phyloP scores from a whole-genome alignment of 2,797 vertebrate genomes.

The Prionace glauca region DNA sequence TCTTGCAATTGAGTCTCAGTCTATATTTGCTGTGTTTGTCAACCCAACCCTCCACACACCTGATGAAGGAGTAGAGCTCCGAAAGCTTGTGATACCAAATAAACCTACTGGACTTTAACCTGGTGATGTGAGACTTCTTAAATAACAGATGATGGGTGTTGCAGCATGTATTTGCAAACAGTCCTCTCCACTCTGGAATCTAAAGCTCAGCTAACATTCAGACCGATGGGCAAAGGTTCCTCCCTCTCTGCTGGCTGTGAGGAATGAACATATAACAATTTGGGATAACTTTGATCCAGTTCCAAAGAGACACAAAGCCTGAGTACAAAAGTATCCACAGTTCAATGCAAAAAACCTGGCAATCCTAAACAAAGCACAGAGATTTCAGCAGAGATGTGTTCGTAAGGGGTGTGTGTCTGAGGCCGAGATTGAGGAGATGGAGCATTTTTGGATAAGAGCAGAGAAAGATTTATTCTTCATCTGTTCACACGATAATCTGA shows the following conservation, averaged over 20 bases:
- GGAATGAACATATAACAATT: neutral
- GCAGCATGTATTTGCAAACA: neutral
- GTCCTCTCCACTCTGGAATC: neutral
- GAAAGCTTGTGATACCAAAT: too few relatives aligned
- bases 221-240: neutral
- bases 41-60: too few relatives aligned
- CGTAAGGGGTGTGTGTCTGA: neutral
- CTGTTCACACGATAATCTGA: conserved; percentile 19
- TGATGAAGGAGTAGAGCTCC: too few relatives aligned
- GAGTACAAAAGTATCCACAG: neutral
- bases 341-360: neutral
- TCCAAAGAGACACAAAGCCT: neutral
- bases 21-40: too few relatives aligned
- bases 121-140: neutral
- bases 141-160: neutral
- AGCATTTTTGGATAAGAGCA: neutral
- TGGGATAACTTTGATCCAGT: neutral
- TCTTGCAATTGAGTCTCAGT: too few relatives aligned
- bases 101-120: too few relatives aligned
- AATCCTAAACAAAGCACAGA: neutral
- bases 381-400: neutral
- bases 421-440: neutral
- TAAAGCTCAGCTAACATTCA: neutral
- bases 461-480: neutral
- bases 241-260: neutral